phyloP scores from a whole-genome alignment of 2,888 invertebrate genomes.

The Himalopsyche anomala region DNA sequence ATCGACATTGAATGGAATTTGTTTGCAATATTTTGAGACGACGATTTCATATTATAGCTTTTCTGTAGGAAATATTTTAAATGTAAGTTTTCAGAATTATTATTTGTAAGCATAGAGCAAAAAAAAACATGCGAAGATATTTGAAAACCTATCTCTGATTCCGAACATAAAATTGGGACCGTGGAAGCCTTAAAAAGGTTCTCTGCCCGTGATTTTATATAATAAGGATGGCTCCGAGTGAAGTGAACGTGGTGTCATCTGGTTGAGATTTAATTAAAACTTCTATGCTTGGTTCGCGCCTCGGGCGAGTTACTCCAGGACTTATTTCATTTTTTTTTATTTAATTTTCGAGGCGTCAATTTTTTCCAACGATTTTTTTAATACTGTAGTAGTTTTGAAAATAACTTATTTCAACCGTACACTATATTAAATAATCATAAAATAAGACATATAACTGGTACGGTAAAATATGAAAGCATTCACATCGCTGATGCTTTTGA shows the following conservation, averaged over 20 bases:
- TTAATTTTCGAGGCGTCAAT: neutral
- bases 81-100: too few relatives aligned
- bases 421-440: too few relatives aligned
- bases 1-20: too few relatives aligned
- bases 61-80: too few relatives aligned
- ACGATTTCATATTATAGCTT: too few relatives aligned
- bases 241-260: slow-evolving; percentile 40
- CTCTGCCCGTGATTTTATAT: neutral
- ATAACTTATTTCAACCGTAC: neutral
- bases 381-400: slow-evolving; percentile 13
- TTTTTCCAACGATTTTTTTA: neutral
- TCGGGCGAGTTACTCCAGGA: neutral
- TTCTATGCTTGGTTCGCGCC: slow-evolving; percentile 23
- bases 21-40: too few relatives aligned
- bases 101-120: too few relatives aligned
- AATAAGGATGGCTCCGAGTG: slow-evolving; percentile 23
- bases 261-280: slow-evolving; percentile 36
- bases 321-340: slow-evolving; percentile 17
- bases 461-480: too few relatives aligned
- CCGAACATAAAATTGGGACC: neutral
- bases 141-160: slow-evolving; percentile 20
- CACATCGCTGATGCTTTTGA: too few relatives aligned
- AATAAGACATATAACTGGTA: too few relatives aligned
- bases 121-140: neutral
- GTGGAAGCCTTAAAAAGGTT: slow-evolving; percentile 31